These are phyloP conservation scores for Spodoptera littoralis DNA, from an alignment of 2,888 invertebrate species.

Conservation along the genomic window DNA sequence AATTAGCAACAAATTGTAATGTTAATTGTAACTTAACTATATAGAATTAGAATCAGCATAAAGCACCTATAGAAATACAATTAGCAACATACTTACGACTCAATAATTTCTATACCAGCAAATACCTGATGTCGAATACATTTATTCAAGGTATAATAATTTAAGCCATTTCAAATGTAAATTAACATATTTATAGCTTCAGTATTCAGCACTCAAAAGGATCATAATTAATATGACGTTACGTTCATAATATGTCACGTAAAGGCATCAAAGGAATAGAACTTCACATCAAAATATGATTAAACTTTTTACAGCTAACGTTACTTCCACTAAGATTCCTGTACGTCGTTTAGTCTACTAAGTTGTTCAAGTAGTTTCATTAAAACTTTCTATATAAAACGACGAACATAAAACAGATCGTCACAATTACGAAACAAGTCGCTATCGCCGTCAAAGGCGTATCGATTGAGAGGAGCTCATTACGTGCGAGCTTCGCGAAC, in stretches of 20 bases:
- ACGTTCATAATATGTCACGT: slow-evolving; percentile 2
- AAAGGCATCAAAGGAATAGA: slow-evolving; percentile 12
- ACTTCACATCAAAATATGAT: slow-evolving; percentile 42
- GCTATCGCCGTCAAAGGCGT: slow-evolving; percentile 32
- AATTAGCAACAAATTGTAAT: too few relatives aligned
- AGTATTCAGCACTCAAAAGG: slow-evolving; percentile 23
- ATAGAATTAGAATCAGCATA: not conserved
- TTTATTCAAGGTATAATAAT: slow-evolving; percentile 41
- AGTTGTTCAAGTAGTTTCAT: slow-evolving; percentile 42
- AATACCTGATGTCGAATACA: slow-evolving; percentile 43
- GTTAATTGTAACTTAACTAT: too few relatives aligned
- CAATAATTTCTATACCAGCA: slow-evolving; percentile 12
- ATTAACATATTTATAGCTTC: slow-evolving; percentile 37
- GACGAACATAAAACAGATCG: slow-evolving; percentile 36
- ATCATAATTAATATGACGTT: slow-evolving; percentile 24
- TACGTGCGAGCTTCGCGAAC: slow-evolving; percentile 54
- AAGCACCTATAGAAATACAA: not conserved
- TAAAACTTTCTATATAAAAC: slow-evolving; percentile 54
- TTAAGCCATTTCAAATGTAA: slow-evolving; percentile 40
- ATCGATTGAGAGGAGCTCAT: slow-evolving; percentile 59
- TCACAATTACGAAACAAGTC: slow-evolving; percentile 48
- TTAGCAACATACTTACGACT: slow-evolving; percentile 27
- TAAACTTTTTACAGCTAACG: slow-evolving; percentile 47
- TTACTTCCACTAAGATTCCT: slow-evolving; percentile 30
- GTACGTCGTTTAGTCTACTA: slow-evolving; percentile 24